A percentile compares a stretch with the other conserved stretches of the same genome.
phyloP scores from a whole-genome alignment of 2,113 vertebrate species.

The Microtus oregoni region DNA sequence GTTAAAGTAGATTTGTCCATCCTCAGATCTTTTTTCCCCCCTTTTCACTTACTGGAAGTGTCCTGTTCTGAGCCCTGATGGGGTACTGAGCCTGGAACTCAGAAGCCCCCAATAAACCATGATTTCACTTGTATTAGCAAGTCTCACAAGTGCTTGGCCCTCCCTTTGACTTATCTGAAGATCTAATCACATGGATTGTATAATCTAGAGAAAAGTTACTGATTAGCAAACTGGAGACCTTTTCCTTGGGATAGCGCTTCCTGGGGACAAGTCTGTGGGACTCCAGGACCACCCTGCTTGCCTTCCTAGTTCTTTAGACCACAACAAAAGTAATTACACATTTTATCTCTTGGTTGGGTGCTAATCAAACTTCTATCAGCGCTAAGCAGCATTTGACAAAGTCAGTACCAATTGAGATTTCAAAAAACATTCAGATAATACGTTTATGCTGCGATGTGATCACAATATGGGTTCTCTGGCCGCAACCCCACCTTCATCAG shows the following conservation, averaged over 20 bases:
- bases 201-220: background rate
- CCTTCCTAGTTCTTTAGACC: background rate
- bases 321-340: background rate
- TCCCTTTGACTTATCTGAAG: background rate
- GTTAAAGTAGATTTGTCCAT: no score
- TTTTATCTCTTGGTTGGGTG: background rate
- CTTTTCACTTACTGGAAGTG: no score
- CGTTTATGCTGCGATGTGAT: slow-evolving; percentile 17
- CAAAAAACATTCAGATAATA: background rate
- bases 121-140: background rate
- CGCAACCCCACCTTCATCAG: background rate
- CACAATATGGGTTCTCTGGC: background rate
- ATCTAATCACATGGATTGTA: background rate
- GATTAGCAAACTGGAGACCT: background rate
- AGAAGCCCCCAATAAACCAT: no score
- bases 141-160: background rate
- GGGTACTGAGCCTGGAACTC: no score
- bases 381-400: background rate
- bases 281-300: background rate
- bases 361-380: background rate
- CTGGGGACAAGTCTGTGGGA: background rate
- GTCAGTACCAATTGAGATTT: background rate
- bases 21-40: no score
- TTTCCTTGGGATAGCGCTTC: background rate
- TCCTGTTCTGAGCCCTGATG: no score